A percentile compares a stretch with the other conserved stretches of the same genome.
These are phyloP conservation scores for Cheilosia urbana DNA, from an alignment of 2,888 invertebrate species.

Conservation along the genomic window DNA sequence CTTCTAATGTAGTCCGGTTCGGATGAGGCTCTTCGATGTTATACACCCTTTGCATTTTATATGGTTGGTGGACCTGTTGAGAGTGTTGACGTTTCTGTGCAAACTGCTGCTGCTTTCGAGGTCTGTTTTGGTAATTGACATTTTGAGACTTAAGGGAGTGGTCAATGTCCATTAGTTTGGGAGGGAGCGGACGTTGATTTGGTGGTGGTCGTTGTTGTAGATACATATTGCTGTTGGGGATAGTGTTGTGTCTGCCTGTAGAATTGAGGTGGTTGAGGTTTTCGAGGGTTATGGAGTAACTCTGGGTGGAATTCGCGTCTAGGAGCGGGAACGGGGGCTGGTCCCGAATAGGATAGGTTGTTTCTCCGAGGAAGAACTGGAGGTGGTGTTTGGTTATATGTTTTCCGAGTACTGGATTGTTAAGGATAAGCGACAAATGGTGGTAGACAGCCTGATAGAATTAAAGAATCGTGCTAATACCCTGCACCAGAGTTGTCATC, in stretches of 20 bases:
- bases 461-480: slow-evolving; percentile 19
- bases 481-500: slow-evolving; percentile 36
- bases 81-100: slow-evolving; percentile 23
- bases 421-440: slow-evolving; percentile 19
- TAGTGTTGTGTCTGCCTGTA: too few relatives aligned
- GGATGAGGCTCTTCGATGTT: slow-evolving; percentile 5
- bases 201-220: slow-evolving; percentile 3
- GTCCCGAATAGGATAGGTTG: background rate
- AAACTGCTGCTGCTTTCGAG: slow-evolving; percentile 19
- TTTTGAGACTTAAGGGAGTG: slow-evolving; percentile 19
- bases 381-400: background rate
- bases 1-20: background rate
- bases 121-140: slow-evolving; percentile 18
- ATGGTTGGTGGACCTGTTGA: slow-evolving; percentile 6
- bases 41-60: slow-evolving; percentile 10
- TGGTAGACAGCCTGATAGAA: slow-evolving; percentile 24
- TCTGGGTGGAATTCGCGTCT: slow-evolving; percentile 44
- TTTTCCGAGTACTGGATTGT: background rate
- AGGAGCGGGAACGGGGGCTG: slow-evolving; percentile 25
- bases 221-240: too few relatives aligned
- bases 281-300: slow-evolving; percentile 37
- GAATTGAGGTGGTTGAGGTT: too few relatives aligned
- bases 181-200: slow-evolving; percentile 22
- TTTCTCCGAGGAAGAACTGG: slow-evolving; percentile 22
- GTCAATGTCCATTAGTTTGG: slow-evolving; percentile 29